phyloP scores from a whole-genome alignment of 2,888 invertebrate species.

The Eupithecia pulchellata region DNA sequence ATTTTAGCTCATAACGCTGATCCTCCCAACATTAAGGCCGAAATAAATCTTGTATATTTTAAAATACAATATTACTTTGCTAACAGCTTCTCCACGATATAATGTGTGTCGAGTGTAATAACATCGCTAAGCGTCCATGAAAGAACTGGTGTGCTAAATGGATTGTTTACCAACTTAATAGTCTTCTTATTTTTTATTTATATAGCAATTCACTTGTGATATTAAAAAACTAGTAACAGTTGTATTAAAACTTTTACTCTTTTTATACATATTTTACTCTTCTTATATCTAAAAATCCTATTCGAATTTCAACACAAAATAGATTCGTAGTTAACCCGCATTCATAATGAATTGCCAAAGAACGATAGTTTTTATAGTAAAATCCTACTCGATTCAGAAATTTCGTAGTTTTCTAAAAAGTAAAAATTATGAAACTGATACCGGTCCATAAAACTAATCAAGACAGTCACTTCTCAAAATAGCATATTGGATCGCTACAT shows the following conservation, averaged over 20 bases:
- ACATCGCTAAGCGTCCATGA: slow-evolving; percentile 26
- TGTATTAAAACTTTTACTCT: too few species aligned
- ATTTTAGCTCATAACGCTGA: not conserved
- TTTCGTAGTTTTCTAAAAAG: too few species aligned
- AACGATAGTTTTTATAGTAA: too few species aligned
- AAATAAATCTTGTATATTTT: slow-evolving; percentile 42
- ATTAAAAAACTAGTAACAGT: not conserved
- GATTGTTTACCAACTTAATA: not conserved
- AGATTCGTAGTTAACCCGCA: too few species aligned
- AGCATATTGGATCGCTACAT: slow-evolving; percentile 4
- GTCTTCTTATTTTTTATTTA: not conserved
- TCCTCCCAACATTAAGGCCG: slow-evolving; percentile 13
- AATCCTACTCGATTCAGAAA: not conserved
- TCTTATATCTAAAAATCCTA: too few species aligned
- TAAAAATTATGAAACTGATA: not conserved
- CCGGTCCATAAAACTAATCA: not conserved
- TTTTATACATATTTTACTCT: too few species aligned
- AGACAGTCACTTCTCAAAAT: not conserved
- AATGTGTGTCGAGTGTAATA: slow-evolving; percentile 30
- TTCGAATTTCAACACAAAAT: too few species aligned
- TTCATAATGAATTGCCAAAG: too few species aligned
- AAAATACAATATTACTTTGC: slow-evolving; percentile 43
- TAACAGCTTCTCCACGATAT: slow-evolving; percentile 40
- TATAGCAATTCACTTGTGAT: not conserved
- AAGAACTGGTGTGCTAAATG: slow-evolving; percentile 16